A percentile compares a stretch with the other conserved stretches of the same genome.
Evolutionary conservation across 2,113 vertebrate genomes (phyloP).

Genomic region (Myiagra hebetior): DNA sequence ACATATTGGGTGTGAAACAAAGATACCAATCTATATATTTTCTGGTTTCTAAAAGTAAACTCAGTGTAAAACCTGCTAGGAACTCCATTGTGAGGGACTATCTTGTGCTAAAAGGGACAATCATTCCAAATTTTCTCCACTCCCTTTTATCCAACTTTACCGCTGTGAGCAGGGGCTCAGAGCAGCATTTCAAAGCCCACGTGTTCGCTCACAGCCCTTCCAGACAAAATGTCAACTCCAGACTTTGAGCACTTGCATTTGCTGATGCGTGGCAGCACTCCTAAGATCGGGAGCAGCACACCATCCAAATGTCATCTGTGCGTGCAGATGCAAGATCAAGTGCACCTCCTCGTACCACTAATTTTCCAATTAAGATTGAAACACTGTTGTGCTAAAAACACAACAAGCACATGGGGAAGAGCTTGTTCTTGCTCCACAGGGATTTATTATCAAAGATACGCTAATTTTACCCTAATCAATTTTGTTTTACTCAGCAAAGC

Average conservation of each 20-base stretch:
- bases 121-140: background rate
- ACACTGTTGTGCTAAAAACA: background rate
- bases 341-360: background rate
- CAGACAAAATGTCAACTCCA: background rate
- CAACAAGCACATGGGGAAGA: background rate
- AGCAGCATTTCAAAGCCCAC: background rate
- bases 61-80: background rate
- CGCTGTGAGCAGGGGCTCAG: background rate
- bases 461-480: conserved; percentile 1
- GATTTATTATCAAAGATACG: background rate
- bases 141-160: background rate
- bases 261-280: background rate
- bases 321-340: conserved; percentile 8
- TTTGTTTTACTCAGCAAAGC: background rate
- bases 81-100: background rate
- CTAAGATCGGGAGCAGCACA: background rate
- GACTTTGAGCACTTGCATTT: background rate
- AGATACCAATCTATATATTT: background rate
- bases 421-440: background rate
- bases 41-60: background rate
- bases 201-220: background rate
- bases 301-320: conserved; percentile 10
- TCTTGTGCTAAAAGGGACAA: background rate
- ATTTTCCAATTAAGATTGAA: conserved; percentile 33
- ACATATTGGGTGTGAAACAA: background rate